Evolutionary conservation across 1,140 invertebrate species (phyloP).

Genomic region (Ceratina japonica): DNA sequence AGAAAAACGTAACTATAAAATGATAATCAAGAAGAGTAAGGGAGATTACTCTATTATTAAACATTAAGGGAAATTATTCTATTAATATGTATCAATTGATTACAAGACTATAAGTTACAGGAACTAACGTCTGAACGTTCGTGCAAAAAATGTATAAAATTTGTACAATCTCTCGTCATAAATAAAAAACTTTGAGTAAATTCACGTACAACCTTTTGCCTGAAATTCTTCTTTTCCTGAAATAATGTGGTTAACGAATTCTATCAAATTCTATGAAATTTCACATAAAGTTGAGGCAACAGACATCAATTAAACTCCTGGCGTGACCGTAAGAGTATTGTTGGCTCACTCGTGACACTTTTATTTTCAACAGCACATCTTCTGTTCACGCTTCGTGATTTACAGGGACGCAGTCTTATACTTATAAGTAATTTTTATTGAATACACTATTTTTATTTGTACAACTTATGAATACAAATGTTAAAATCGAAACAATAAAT

Average conservation of each 20-base stretch:
- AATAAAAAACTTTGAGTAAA: too few relatives aligned
- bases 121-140: too few relatives aligned
- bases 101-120: too few relatives aligned
- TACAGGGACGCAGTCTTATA: conserved; percentile 56
- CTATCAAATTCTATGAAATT: conserved; percentile 3
- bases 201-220: too few relatives aligned
- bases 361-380: conserved; percentile 69
- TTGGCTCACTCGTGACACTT: conserved; percentile 66
- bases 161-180: too few relatives aligned
- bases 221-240: too few relatives aligned
- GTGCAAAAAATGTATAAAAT: too few relatives aligned
- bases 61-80: too few relatives aligned
- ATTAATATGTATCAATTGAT: too few relatives aligned
- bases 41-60: too few relatives aligned
- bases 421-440: background rate
- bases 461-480: too few relatives aligned
- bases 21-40: too few relatives aligned
- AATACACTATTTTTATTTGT: background rate
- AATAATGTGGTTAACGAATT: background rate
- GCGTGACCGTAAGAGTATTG: conserved; percentile 43
- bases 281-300: background rate
- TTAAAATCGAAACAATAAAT: background rate
- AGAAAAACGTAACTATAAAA: background rate
- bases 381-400: conserved; percentile 65
- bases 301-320: conserved; percentile 46